Base-by-base conservation (phyloP, 2,113 vertebrate species). In the Fregetta grallaria region DNA sequence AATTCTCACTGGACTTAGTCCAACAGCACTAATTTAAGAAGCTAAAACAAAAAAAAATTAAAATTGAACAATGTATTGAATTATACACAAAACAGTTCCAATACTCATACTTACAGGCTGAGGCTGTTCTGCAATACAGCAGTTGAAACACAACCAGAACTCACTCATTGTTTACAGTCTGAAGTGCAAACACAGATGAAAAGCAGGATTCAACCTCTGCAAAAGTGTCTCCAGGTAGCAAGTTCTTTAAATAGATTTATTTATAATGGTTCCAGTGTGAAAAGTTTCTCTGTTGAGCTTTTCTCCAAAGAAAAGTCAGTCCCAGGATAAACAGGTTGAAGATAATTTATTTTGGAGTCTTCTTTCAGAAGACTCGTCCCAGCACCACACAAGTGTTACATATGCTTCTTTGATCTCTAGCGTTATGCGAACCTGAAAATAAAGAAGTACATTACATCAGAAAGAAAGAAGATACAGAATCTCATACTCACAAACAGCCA, bases 131-230 rank as follows among this genome's bases (percentile, higher is more conserved):
- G 98, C 98, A 55, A 99, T 98, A 94, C 98, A 99, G 98, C 98
- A 99, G 98, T 99, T 99, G 98, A 99, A 99, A 94, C 98, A 99
- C 97, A 99, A 96, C 98, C 98, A 99, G 98, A 99, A 99, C 79
- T 99, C 98, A 94, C 98, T 99, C 98, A 99, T 99, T 92, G 94
- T 84, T 97, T 92, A 94, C 40, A 98, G 97, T 97, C 96, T 97
- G 94, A 90, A 94, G 89, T 61, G 67, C 47, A 81, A 91, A 82
- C 40, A 53, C 79, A 63, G 30, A 53, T 93, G 95, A 90, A 40
- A 27, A 81, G 90, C 68, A 59, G 74, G 44, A 96, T 81, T 90
- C 74, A 94, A 45, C 53, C 68, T 88, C 66, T 67, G 45, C 49
- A 68, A 22, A 5, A 38, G 73, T 66, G 80, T 76, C 92, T 91